These are phyloP conservation scores for Tachyglossus aculeatus DNA, from an alignment of 2,797 vertebrate genomes.

Conservation along the genomic window DNA sequence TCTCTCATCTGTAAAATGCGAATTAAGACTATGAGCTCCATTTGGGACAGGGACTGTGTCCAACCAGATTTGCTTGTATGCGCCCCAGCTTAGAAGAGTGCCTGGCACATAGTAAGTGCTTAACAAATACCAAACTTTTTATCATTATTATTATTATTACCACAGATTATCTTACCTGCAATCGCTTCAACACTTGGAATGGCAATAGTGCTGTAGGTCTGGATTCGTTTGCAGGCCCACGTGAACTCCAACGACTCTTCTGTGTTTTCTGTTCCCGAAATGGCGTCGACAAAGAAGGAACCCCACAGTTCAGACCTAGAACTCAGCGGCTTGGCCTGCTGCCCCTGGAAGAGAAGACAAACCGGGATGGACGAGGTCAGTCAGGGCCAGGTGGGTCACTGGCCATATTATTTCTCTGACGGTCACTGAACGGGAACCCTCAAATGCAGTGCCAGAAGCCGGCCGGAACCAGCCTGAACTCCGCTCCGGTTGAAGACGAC, in stretches of 20 bases:
- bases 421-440: too few species aligned
- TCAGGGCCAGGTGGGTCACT: background rate
- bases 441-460: too few species aligned
- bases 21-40: too few species aligned
- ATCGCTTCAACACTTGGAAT: conserved; percentile 92
- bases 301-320: conserved; percentile 89
- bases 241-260: conserved; percentile 79
- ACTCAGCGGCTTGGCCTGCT: conserved; percentile 81
- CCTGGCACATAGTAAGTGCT: too few species aligned
- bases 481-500: too few species aligned
- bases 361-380: background rate
- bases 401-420: background rate
- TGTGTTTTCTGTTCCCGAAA: conserved; percentile 71
- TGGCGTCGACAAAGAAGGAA: conserved; percentile 88
- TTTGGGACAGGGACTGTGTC: too few species aligned
- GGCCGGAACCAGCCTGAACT: too few species aligned
- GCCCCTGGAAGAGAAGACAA: conserved; percentile 71
- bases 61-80: too few species aligned
- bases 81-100: too few species aligned
- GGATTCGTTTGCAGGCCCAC: conserved; percentile 90
- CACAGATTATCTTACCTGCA: conserved; percentile 83
- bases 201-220: conserved; percentile 90
- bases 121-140: too few species aligned
- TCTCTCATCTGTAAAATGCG: too few species aligned
- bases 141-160: too few species aligned